These are phyloP conservation scores for Drymodes brunneopygia DNA, from an alignment of 2,113 vertebrate species.

Conservation along the genomic window DNA sequence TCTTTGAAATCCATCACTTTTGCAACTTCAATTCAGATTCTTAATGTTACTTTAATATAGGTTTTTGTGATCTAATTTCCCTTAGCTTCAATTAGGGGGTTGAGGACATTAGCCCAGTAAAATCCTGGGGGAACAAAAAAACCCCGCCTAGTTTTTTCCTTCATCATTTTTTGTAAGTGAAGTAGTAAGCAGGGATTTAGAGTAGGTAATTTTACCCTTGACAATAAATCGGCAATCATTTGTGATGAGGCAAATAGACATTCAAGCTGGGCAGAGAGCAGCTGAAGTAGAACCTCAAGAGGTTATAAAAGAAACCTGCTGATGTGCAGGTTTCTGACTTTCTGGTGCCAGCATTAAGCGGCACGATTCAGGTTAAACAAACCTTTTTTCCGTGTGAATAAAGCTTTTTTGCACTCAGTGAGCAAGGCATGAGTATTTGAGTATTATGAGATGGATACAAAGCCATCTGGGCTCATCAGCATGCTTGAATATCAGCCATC, in stretches of 20 bases:
- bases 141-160: neutral
- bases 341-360: slow-evolving; percentile 52
- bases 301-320: slow-evolving; percentile 67
- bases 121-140: neutral
- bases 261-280: slow-evolving; percentile 48
- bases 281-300: slow-evolving; percentile 54
- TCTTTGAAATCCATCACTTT: neutral
- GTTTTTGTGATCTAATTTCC: slow-evolving; percentile 4
- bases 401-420: slow-evolving; percentile 6
- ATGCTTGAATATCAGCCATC: neutral
- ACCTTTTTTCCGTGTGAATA: slow-evolving; percentile 15
- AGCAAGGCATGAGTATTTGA: slow-evolving; percentile 14
- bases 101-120: neutral
- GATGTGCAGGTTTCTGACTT: slow-evolving; percentile 61
- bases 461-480: neutral
- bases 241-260: slow-evolving; percentile 54
- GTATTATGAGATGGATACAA: neutral
- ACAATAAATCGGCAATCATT: slow-evolving; percentile 61
- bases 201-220: slow-evolving; percentile 48
- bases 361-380: slow-evolving; percentile 57
- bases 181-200: slow-evolving; percentile 58
- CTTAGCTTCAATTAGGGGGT: neutral
- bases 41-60: neutral
- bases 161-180: slow-evolving; percentile 33
- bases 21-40: neutral